A percentile compares a stretch with the other conserved stretches of the same genome.
Evolutionary conservation across 1,140 invertebrate species (phyloP).

Genomic region (Plectrocnemia conspersa): DNA sequence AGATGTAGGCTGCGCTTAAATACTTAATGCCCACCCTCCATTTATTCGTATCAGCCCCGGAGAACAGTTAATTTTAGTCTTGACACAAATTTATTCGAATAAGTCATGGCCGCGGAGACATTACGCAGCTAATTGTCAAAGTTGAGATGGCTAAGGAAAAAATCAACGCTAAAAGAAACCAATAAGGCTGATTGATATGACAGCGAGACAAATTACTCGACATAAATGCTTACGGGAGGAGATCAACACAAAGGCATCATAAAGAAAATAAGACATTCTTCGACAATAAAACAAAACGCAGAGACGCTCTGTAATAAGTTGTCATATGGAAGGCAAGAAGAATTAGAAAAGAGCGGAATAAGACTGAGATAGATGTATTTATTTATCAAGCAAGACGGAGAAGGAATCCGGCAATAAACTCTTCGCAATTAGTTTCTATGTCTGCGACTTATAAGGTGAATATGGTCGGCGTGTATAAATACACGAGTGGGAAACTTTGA

Average conservation of each 20-base stretch:
- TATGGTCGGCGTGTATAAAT: slow-evolving; percentile 1
- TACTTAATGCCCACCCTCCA: slow-evolving; percentile 30
- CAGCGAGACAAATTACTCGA: slow-evolving; percentile 25
- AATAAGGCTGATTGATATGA: background rate
- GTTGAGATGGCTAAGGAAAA: background rate
- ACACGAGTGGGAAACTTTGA: background rate
- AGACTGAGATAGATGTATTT: slow-evolving; percentile 25
- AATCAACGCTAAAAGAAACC: background rate
- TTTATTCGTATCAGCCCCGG: slow-evolving; percentile 25
- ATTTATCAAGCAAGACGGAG: slow-evolving; percentile 29
- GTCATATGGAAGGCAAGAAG: slow-evolving; percentile 27
- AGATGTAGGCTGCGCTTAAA: slow-evolving; percentile 33
- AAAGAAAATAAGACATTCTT: too few species aligned
- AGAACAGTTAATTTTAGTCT: slow-evolving; percentile 25
- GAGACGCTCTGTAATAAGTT: slow-evolving; percentile 29
- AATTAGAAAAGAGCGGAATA: slow-evolving; percentile 20
- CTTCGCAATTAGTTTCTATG: slow-evolving; percentile 29
- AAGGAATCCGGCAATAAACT: slow-evolving; percentile 34
- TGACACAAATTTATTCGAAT: slow-evolving; percentile 25
- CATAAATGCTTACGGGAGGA: slow-evolving; percentile 22
- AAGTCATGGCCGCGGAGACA: slow-evolving; percentile 18
- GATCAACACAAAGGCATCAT: slow-evolving; percentile 17
- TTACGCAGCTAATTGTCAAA: slow-evolving; percentile 15
- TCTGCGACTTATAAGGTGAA: background rate
- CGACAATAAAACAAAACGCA: slow-evolving; percentile 18